phyloP scores from a whole-genome alignment of 2,888 invertebrate genomes.

The Dryadula phaetusa region DNA sequence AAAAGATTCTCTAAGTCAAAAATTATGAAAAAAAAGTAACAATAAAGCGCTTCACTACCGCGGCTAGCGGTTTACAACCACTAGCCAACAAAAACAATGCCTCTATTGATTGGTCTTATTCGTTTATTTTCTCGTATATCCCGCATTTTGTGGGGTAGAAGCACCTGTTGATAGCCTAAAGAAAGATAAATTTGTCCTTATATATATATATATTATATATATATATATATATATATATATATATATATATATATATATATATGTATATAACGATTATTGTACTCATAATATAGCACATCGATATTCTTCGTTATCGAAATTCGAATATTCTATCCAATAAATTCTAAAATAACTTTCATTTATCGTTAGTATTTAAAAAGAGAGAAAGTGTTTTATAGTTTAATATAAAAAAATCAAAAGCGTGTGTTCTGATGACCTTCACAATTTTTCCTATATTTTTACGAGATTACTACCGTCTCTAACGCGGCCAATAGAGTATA shows the following conservation, averaged over 20 bases:
- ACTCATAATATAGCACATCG: too few relatives aligned
- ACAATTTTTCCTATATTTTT: conserved; percentile 14
- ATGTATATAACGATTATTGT: too few relatives aligned
- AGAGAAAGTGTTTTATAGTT: conserved; percentile 15
- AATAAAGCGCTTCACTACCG: background rate
- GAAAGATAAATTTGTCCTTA: too few relatives aligned
- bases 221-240: too few relatives aligned
- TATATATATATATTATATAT: too few relatives aligned
- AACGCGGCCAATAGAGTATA: conserved; percentile 5
- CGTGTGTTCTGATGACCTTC: conserved; percentile 15
- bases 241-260: too few relatives aligned
- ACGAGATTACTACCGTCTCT: conserved; percentile 6
- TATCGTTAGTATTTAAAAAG: background rate
- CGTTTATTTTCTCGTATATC: background rate
- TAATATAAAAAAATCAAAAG: conserved; percentile 1
- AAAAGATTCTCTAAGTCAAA: too few relatives aligned
- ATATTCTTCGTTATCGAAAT: too few relatives aligned
- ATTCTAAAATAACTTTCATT: too few relatives aligned
- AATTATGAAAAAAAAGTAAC: background rate
- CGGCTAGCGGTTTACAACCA: conserved; percentile 3
- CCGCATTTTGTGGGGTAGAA: background rate
- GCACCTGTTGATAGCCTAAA: background rate
- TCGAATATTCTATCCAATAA: too few relatives aligned
- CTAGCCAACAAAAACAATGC: background rate
- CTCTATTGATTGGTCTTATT: background rate